These are phyloP conservation scores for Himalopsyche tibetana DNA, from an alignment of 2,888 invertebrate genomes.

Conservation along the genomic window DNA sequence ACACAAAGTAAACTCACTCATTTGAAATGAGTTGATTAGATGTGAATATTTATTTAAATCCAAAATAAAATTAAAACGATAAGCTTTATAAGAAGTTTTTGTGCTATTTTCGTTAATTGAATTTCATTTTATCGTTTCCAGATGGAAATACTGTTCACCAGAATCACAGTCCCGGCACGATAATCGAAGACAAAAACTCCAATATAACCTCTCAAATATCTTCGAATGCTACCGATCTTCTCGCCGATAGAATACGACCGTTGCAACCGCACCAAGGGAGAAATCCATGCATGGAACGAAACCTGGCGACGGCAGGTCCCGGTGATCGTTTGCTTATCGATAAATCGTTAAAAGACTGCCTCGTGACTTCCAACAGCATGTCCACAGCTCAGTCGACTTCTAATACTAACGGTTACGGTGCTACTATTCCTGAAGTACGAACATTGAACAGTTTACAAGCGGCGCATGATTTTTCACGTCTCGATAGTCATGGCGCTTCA, in stretches of 20 bases:
- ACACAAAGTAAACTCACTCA: no score
- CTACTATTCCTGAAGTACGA: not conserved
- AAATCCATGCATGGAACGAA: conserved; percentile 88
- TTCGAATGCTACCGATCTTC: conserved; percentile 43
- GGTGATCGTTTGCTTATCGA: conserved; percentile 78
- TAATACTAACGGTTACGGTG: conserved; percentile 59
- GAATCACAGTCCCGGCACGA: conserved; percentile 58
- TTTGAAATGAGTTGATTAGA: no score
- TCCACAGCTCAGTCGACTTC: conserved; percentile 48
- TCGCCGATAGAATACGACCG: conserved; percentile 68
- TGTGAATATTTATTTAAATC: no score
- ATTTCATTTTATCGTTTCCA: conserved; percentile 8
- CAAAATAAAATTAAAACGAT: no score
- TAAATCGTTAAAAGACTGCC: conserved; percentile 79
- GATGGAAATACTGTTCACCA: conserved; percentile 46
- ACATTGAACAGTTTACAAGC: conserved; percentile 51
- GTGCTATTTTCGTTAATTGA: not conserved
- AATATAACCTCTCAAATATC: conserved; percentile 56
- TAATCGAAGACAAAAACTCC: conserved; percentile 64
- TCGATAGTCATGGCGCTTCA: not conserved
- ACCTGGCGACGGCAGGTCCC: conserved; percentile 79
- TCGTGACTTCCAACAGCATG: conserved; percentile 45
- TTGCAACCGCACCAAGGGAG: conserved; percentile 90
- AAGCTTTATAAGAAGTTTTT: not conserved
- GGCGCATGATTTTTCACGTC: conserved; percentile 60